Conservation (phyloP, 1,140 invertebrate species). For the Eufriesea mexicana region DNA sequence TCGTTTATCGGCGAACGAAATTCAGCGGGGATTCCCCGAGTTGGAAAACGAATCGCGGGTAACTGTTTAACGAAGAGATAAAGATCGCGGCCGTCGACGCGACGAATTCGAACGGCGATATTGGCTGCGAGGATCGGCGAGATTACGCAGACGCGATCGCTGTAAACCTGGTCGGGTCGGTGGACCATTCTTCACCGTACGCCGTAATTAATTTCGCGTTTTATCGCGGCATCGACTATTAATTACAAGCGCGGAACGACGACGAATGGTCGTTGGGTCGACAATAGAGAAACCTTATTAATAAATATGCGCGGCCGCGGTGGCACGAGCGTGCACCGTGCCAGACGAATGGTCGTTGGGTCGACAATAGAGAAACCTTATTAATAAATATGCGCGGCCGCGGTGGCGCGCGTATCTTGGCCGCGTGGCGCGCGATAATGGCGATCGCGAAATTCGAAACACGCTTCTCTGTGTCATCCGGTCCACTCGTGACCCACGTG, state of each 20-base stretch:
- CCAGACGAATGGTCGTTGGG: conserved; percentile 37
- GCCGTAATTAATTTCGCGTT: conserved; percentile 51
- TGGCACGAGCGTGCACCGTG: not conserved
- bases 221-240: conserved; percentile 47
- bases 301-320: conserved; percentile 38
- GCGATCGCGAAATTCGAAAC: conserved; percentile 38
- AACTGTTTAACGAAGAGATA: not conserved
- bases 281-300: conserved; percentile 45
- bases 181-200: conserved; percentile 23
- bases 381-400: conserved; percentile 46
- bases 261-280: conserved; percentile 37
- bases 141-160: conserved; percentile 26
- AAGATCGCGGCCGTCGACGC: not conserved
- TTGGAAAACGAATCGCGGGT: not conserved
- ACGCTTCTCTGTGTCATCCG: conserved; percentile 31
- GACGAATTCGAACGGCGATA: not conserved
- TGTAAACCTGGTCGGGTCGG: not conserved
- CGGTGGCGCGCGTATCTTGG: not conserved
- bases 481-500: not conserved
- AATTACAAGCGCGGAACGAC: conserved; percentile 30
- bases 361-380: conserved; percentile 38
- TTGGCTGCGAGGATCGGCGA: conserved; percentile 6
- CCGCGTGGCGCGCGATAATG: conserved; percentile 17
- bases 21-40: not conserved
- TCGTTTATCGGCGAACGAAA: not conserved